These are phyloP conservation scores for Thymelicus lineola DNA, from an alignment of 2,888 invertebrate genomes.

Conservation along the genomic window DNA sequence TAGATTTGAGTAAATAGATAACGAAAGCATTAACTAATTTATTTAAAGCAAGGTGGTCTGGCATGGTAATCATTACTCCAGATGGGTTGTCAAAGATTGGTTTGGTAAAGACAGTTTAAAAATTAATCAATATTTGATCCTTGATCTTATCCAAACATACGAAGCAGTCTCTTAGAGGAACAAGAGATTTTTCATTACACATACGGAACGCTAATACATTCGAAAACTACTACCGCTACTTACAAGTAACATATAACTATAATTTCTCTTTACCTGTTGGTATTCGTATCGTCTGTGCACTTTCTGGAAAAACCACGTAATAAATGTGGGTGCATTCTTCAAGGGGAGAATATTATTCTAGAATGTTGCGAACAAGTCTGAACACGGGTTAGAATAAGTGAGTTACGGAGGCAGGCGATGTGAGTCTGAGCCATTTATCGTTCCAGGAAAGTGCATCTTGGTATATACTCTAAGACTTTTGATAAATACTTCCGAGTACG, in stretches of 20 bases:
- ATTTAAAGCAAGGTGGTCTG: no score
- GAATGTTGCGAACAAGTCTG: slow-evolving; percentile 23
- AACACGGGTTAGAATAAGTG: slow-evolving; percentile 36
- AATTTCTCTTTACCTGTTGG: slow-evolving; percentile 30
- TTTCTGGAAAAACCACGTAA: slow-evolving; percentile 32
- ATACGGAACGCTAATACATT: neutral
- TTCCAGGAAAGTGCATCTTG: slow-evolving; percentile 41
- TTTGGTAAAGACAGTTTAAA: no score
- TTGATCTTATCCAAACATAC: no score
- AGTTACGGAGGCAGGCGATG: slow-evolving; percentile 30
- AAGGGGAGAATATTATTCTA: slow-evolving; percentile 12
- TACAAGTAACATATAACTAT: slow-evolving; percentile 16
- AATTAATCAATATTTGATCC: no score
- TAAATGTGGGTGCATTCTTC: slow-evolving; percentile 35
- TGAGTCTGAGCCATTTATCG: slow-evolving; percentile 44
- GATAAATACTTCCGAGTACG: slow-evolving; percentile 31
- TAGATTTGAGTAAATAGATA: no score
- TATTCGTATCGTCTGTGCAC: slow-evolving; percentile 19
- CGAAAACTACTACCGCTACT: neutral
- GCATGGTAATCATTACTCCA: no score
- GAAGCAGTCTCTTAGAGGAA: no score
- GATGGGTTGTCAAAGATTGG: no score
- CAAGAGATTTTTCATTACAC: no score
- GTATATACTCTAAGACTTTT: slow-evolving; percentile 39
- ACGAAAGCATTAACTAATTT: no score